phyloP scores from a whole-genome alignment of 2,888 invertebrate genomes.

The Chirona hameri region DNA sequence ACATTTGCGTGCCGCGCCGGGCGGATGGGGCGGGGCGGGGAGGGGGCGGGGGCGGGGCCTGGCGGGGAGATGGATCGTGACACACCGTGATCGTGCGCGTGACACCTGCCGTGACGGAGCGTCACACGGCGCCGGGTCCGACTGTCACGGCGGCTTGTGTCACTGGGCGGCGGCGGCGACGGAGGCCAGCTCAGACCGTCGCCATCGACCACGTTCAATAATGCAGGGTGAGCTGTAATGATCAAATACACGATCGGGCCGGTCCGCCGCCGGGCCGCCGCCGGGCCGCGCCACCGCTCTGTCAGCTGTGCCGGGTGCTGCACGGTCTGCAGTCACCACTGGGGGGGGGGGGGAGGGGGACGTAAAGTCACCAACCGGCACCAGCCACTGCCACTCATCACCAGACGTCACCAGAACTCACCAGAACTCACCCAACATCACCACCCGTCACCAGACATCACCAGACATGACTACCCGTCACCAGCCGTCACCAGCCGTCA shows the following conservation, averaged over 20 bases:
- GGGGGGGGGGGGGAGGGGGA: no score
- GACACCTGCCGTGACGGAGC: not conserved
- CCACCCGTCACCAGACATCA: no score
- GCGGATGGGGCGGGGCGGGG: no score
- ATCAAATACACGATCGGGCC: not conserved
- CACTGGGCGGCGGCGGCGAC: not conserved
- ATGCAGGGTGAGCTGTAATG: not conserved
- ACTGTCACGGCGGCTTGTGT: not conserved
- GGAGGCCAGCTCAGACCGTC: not conserved
- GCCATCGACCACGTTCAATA: conserved; percentile 4
- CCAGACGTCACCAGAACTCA: no score
- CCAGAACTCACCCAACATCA: no score
- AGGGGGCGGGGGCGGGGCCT: not conserved
- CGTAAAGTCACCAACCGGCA: no score
- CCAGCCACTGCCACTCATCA: no score
- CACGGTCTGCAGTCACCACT: no score
- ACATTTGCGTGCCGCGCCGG: no score
- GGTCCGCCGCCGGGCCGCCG: no score
- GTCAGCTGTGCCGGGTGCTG: not conserved
- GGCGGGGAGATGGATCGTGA: not conserved
- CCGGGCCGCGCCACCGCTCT: not conserved
- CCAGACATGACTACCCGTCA: no score
- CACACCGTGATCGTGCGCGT: not conserved
- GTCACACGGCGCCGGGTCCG: not conserved
- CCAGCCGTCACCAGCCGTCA: no score